Conservation (phyloP, 2,113 vertebrate genomes). For the Prietella phreatophila region DNA sequence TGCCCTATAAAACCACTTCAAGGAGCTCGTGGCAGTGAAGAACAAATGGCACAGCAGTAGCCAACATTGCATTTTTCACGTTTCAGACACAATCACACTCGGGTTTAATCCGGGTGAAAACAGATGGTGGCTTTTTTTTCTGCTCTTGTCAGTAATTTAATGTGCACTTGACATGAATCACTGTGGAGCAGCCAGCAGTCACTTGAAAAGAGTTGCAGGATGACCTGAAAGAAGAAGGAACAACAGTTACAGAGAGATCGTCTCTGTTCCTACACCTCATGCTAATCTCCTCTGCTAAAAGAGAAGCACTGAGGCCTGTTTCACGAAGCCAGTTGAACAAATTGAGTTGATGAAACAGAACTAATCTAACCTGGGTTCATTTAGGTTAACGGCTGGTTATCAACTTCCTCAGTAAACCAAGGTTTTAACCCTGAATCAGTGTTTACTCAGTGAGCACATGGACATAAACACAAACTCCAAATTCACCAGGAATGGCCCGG, state of each 20-base stretch:
- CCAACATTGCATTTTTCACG: not conserved
- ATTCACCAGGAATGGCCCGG: no score
- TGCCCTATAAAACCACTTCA: conserved; percentile 36
- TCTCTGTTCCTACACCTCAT: not conserved
- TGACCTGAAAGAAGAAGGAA: not conserved
- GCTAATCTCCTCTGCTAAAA: not conserved
- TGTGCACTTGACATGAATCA: conserved; percentile 27
- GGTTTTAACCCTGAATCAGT: no score
- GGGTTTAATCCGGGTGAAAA: conserved; percentile 7
- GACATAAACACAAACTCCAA: no score
- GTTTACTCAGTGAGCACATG: no score
- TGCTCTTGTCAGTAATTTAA: not conserved
- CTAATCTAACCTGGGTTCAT: no score
- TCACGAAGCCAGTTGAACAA: no score
- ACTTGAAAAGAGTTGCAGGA: not conserved
- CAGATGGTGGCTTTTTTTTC: conserved; percentile 3
- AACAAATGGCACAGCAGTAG: not conserved
- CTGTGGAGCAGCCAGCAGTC: not conserved
- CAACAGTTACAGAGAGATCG: not conserved
- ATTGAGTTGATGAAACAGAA: no score
- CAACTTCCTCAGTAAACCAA: no score
- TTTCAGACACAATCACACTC: conserved; percentile 10
- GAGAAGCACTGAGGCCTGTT: not conserved
- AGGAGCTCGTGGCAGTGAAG: not conserved
- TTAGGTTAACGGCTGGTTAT: no score